Evolutionary conservation across 2,888 invertebrate species (phyloP), one percentile per base, ranked within the genome.

Genomic region (Chelonus formosanus): DNA sequence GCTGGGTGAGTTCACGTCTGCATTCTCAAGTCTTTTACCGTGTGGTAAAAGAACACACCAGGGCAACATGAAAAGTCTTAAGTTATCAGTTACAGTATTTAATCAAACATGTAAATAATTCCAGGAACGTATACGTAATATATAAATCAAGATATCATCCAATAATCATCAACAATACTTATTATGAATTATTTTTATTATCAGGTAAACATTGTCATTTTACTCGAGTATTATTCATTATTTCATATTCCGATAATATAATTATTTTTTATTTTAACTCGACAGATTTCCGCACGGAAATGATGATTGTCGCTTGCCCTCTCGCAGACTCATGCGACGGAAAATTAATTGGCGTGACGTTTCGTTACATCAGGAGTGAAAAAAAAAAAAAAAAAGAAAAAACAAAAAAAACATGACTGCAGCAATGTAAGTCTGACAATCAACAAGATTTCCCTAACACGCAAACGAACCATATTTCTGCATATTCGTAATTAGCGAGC

Each of bases 311-410:
- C 62, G 53, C 63, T 55, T 52, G 48, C 32, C 35, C 32, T 48
- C 34, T 20, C 10, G 20, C 4, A 54, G 54, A 8, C 53, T 44
- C 62, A 40, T 48, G 55, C 63, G 50, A 57, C 63, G 63, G 20
- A 53, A 50, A 54, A 64, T 63, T 67, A 63, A 67, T 67, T 67
- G 55, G 55, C 67, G 63, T 67, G 63, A 67, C 67, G 54, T 67
- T 40, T 50, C 57, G 48, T 64, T 67, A 62, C 57, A 31, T 62
- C 61, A 57, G 52, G 50, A 45, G 32, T 44, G 52, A 62, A 66
- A 48, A 44, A 62, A n/a, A 45, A 34, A 44, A 45, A 66, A 66
- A 48, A 44, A 62, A n/a, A 10, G 45, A 52, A 45, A 54, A 43
- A 52, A 55, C 34, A 54, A 58, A 44, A 36, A 55, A 60, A 55